Evolutionary conservation across 2,888 invertebrate genomes (phyloP), one percentile per base, ranked within the genome.

Genomic region (Drosophila percnosoma): DNA sequence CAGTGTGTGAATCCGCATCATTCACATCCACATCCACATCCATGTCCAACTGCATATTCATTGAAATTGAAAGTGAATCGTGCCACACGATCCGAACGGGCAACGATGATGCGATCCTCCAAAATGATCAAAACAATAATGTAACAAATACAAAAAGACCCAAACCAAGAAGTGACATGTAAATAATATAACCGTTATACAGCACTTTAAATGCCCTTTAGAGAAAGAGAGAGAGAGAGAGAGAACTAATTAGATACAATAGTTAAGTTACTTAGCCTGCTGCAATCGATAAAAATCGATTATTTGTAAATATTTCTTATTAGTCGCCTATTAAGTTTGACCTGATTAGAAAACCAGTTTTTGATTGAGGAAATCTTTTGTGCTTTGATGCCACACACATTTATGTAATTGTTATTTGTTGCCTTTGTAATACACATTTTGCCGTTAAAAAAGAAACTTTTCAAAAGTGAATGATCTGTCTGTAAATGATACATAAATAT

Each of bases 1-100:
- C 58, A 67, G 75, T 75, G 74, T 76, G 65, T 72, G 64, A 63
- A 64, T 49, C 53, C 42, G 40, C 53, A 61, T 38, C 58, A 60
- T 38, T 55, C 55, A 42, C 51, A 77, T 52, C 73, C 38, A 62
- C 21, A 51, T 38, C 42, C 55, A 72, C 36, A 58, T 58, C 57
- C 64, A 75, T 65, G 59, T 59, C 36, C 40, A 62, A 36, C 61
- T 4, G 18, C 55, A 63, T 57, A 82, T 76, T 53, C 83, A 82
- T 80, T 87, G 91, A 91, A 91, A 91, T 81, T 83, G 91, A 91
- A 91, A 91, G 91, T 91, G 91, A 91, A 88, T 91, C 92, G 85
- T 89, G 79, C 88, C 86, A 87, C 81, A 82, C 73, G 83, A 89
- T 83, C 82, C 81, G 83, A 49, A 61, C 60, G 52, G 63, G 36